Conservation (phyloP, 2,797 vertebrate species). For the Sylvia borin region DNA sequence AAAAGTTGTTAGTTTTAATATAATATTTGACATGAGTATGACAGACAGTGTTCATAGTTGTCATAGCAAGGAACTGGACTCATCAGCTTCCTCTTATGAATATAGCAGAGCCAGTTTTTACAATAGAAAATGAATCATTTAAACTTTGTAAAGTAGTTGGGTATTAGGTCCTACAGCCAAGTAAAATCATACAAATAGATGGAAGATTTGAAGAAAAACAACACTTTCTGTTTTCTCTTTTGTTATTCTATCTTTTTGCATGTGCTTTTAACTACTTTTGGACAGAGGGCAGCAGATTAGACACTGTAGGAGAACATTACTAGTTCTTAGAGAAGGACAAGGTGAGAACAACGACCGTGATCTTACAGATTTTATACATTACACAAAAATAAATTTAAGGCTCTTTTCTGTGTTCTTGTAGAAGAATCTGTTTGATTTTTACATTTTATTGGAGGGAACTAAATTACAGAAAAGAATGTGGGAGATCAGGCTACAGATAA, state of each 20-base stretch:
- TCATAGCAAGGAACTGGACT: conserved; percentile 35
- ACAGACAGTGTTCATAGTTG: neutral
- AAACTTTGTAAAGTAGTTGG: neutral
- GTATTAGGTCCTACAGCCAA: neutral
- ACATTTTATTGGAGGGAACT: neutral
- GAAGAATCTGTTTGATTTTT: neutral
- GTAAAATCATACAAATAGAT: neutral
- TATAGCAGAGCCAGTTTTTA: neutral
- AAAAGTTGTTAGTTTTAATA: conserved; percentile 31
- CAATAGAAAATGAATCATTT: neutral
- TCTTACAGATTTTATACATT: neutral
- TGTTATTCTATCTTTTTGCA: neutral
- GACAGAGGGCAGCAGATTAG: neutral
- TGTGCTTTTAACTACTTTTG: neutral
- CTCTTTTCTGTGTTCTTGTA: neutral
- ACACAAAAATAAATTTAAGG: neutral
- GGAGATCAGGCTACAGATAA: neutral
- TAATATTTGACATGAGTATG: neutral
- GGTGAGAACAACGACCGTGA: neutral
- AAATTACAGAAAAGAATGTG: neutral
- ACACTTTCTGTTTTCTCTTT: neutral
- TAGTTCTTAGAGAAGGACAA: neutral
- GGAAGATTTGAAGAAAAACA: neutral
- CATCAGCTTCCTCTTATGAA: neutral
- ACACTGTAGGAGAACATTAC: neutral